A percentile compares a stretch with the other conserved stretches of the same genome.
Conservation (phyloP, 2,113 vertebrate genomes). For the Syngnathus floridae region DNA sequence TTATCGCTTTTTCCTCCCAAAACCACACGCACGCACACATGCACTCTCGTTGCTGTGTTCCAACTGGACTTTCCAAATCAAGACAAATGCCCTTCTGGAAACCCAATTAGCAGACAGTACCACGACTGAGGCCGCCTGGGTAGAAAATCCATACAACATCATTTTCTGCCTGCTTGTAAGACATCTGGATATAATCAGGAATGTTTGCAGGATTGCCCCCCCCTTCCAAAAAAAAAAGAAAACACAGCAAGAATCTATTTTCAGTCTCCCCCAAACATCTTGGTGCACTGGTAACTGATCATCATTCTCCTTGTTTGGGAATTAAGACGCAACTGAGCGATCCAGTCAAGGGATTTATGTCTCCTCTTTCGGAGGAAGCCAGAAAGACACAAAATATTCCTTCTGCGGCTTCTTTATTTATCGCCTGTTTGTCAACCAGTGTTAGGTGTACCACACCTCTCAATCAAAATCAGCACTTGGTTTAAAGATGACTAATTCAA, state of each 20-base stretch:
- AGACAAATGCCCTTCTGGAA: slow-evolving; percentile 36
- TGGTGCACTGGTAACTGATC: slow-evolving; percentile 8
- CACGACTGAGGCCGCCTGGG: slow-evolving; percentile 5
- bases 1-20: neutral
- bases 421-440: neutral
- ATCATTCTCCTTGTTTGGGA: slow-evolving; percentile 29
- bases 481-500: slow-evolving; percentile 2
- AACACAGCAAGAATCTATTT: slow-evolving; percentile 5
- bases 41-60: slow-evolving; percentile 1
- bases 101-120: slow-evolving; percentile 30
- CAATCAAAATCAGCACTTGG: neutral
- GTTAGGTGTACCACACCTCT: neutral
- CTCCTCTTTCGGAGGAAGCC: slow-evolving; percentile 13
- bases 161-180: slow-evolving; percentile 3
- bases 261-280: slow-evolving; percentile 13
- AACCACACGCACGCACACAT: neutral
- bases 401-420: slow-evolving; percentile 31
- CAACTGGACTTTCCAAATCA: slow-evolving; percentile 26
- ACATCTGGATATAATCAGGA: slow-evolving; percentile 6
- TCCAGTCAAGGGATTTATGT: slow-evolving; percentile 28
- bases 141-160: slow-evolving; percentile 18
- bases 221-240: neutral
- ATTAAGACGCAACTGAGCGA: slow-evolving; percentile 40
- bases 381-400: slow-evolving; percentile 9
- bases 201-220: neutral